phyloP scores from a whole-genome alignment of 2,888 invertebrate genomes.

The Parochlus steinenii region DNA sequence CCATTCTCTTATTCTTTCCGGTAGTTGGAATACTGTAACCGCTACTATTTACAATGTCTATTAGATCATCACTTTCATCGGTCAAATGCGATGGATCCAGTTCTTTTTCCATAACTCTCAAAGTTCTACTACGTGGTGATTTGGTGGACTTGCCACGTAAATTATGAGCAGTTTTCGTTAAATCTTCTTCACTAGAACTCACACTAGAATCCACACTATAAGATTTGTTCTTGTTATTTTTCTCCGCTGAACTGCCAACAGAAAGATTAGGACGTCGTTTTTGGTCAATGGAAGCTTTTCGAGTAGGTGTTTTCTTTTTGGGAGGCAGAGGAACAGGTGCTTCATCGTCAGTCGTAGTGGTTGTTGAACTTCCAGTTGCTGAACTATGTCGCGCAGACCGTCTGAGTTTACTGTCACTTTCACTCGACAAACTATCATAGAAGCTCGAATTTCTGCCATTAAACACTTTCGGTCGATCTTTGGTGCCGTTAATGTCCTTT shows the following conservation, averaged over 20 bases:
- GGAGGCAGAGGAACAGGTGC: not conserved
- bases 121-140: conserved; percentile 37
- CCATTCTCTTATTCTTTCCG: conserved; percentile 31
- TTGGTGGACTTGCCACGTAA: too few species aligned
- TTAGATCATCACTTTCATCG: conserved; percentile 58
- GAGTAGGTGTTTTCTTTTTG: conserved; percentile 1
- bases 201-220: conserved; percentile 28
- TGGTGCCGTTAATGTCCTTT: conserved; percentile 14
- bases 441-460: conserved; percentile 5
- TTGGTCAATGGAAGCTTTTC: conserved; percentile 20
- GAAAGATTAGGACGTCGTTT: too few species aligned
- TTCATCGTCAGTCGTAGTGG: conserved; percentile 8
- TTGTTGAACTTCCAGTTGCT: conserved; percentile 19
- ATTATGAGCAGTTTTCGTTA: too few species aligned
- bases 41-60: conserved; percentile 37
- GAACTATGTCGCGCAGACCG: conserved; percentile 29
- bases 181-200: conserved; percentile 46
- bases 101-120: conserved; percentile 60
- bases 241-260: conserved; percentile 1
- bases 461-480: conserved; percentile 14
- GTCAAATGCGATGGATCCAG: conserved; percentile 43
- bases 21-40: conserved; percentile 24
- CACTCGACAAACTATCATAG: conserved; percentile 28
- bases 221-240: conserved; percentile 6
- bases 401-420: conserved; percentile 31